Percentiles rank a stretch among this genome's conserved stretches.
phyloP scores from a whole-genome alignment of 2,113 vertebrate species.

The Misgurnus mizolepis region DNA sequence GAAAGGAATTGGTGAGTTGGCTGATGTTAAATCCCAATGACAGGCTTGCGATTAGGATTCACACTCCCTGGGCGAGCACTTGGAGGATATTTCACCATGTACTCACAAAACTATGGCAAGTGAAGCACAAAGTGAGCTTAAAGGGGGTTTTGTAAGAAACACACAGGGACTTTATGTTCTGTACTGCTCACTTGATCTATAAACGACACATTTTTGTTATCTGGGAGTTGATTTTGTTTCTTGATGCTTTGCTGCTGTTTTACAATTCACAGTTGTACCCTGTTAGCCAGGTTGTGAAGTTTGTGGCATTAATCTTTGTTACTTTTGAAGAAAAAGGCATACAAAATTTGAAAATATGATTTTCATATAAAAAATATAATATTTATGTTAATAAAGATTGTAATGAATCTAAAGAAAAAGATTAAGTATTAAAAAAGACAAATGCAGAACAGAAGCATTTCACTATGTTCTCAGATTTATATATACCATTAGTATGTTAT shows the following conservation, averaged over 20 bases:
- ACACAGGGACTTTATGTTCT: conserved; percentile 40
- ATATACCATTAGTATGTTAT: too few relatives aligned
- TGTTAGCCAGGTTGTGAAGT: background rate
- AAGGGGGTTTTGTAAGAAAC: conserved; percentile 67
- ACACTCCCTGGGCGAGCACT: conserved; percentile 45
- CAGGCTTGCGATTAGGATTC: conserved; percentile 11
- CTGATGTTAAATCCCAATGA: conserved; percentile 22
- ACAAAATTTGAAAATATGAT: too few relatives aligned
- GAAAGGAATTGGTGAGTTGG: background rate
- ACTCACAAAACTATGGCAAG: conserved; percentile 52
- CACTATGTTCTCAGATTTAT: too few relatives aligned
- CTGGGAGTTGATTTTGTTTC: conserved; percentile 6
- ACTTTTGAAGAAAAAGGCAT: too few relatives aligned
- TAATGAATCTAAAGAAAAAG: too few relatives aligned
- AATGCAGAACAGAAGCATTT: too few relatives aligned
- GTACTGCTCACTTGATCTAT: conserved; percentile 8
- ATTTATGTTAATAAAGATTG: too few relatives aligned
- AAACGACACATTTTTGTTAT: conserved; percentile 11
- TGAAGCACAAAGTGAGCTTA: conserved; percentile 58
- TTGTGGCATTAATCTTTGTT: too few relatives aligned
- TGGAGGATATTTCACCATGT: conserved; percentile 62
- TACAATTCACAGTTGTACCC: background rate
- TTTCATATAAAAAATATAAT: too few relatives aligned
- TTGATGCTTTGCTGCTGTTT: background rate
- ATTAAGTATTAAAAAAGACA: too few relatives aligned